Conservation (phyloP, 2,797 vertebrate genomes). For the Myripristis jacobus region DNA sequence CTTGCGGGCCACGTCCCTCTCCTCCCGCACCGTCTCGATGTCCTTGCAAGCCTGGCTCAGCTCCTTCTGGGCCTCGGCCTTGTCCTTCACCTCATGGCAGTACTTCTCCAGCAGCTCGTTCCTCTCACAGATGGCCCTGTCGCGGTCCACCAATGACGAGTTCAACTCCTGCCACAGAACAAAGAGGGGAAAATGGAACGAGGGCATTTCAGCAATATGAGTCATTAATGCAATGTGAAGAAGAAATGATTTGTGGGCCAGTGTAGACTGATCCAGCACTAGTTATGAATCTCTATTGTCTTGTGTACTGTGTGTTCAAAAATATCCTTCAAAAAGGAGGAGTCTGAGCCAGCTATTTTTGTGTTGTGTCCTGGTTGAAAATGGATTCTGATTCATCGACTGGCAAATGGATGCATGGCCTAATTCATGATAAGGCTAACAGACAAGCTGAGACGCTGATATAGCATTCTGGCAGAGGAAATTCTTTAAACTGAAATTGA, state of each 20-base stretch:
- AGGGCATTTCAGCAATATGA: conserved; percentile 35
- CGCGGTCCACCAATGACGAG: conserved; percentile 90
- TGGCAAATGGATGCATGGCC: conserved; percentile 14
- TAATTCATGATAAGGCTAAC: conserved; percentile 17
- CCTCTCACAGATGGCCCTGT: conserved; percentile 90
- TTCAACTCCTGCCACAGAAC: conserved; percentile 85
- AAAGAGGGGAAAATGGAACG: conserved; percentile 39
- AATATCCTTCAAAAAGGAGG: conserved; percentile 42
- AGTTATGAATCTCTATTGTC: conserved; percentile 42
- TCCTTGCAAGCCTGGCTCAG: conserved; percentile 94
- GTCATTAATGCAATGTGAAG: conserved; percentile 42
- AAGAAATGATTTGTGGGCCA: conserved; percentile 9
- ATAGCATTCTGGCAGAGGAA: conserved; percentile 15
- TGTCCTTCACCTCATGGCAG: conserved; percentile 93
- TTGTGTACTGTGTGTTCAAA: conserved; percentile 40
- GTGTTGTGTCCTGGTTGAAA: conserved; percentile 18
- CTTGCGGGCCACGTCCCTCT: conserved; percentile 90
- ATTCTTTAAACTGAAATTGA: background rate
- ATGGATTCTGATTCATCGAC: conserved; percentile 34
- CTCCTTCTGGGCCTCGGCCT: conserved; percentile 91
- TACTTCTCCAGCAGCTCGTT: conserved; percentile 95
- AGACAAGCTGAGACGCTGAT: conserved; percentile 11
- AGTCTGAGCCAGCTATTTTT: conserved; percentile 35
- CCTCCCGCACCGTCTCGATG: conserved; percentile 92
- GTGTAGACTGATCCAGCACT: conserved; percentile 29